Conservation (phyloP, 2,113 vertebrate species). For the Elanoides forficatus region DNA sequence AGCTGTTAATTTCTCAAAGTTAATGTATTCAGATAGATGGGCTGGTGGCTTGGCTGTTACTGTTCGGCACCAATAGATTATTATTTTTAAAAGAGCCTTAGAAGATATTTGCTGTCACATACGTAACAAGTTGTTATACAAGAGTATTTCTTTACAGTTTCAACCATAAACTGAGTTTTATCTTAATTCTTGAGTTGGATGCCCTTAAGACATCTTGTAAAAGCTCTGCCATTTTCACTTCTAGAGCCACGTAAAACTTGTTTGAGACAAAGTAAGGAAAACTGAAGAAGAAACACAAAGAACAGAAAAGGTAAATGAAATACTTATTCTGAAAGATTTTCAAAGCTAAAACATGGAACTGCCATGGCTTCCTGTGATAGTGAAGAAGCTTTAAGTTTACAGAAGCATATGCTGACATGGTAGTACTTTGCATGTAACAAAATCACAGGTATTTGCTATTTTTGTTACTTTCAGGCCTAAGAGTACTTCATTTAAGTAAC, state of each 20-base stretch:
- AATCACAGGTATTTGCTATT: not conserved
- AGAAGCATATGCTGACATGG: not conserved
- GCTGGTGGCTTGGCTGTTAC: not conserved
- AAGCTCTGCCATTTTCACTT: not conserved
- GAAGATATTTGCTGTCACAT: not conserved
- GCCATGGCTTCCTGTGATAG: not conserved
- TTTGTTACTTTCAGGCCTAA: not conserved
- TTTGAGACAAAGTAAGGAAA: not conserved
- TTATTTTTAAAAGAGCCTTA: not conserved
- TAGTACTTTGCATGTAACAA: not conserved
- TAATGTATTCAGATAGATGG: not conserved
- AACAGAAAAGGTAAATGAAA: not conserved
- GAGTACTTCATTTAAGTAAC: not conserved
- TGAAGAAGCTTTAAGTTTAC: not conserved
- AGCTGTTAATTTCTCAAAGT: not conserved
- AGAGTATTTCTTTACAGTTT: not conserved
- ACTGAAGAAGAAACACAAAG: not conserved
- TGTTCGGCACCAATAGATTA: not conserved
- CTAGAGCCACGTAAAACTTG: not conserved
- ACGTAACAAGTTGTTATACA: not conserved
- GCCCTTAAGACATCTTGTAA: not conserved
- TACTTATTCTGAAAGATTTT: not conserved
- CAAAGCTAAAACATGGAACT: not conserved
- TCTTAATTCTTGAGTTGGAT: not conserved
- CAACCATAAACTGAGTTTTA: not conserved